Evolutionary conservation across 2,797 vertebrate species (phyloP).

Genomic region (Odontamblyopus lacepedii): DNA sequence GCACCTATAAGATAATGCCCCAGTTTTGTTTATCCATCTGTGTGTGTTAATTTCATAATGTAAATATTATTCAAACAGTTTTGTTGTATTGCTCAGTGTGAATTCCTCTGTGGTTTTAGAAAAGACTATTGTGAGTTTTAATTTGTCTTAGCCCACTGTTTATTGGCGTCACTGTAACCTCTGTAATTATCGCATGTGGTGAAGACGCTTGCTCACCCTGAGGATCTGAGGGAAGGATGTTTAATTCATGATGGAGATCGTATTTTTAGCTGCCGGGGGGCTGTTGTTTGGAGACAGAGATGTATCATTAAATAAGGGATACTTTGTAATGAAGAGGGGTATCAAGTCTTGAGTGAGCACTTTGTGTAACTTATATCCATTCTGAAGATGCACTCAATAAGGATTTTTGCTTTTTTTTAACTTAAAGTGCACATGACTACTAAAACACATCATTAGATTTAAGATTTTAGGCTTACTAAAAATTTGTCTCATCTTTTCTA

Average conservation of each 20-base stretch:
- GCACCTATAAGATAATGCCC: neutral
- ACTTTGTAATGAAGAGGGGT: conserved; percentile 57
- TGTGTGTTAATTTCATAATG: conserved; percentile 2
- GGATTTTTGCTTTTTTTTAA: neutral
- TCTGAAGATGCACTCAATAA: conserved; percentile 23
- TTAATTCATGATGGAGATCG: conserved; percentile 67
- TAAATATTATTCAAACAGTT: conserved; percentile 21
- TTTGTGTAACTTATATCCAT: conserved; percentile 32
- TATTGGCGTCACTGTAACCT: conserved; percentile 44
- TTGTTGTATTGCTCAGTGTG: conserved; percentile 29
- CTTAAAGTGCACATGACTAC: neutral
- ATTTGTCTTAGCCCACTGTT: conserved; percentile 54
- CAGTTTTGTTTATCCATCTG: conserved; percentile 17
- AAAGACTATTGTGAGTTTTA: conserved; percentile 38
- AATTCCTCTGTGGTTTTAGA: conserved; percentile 40
- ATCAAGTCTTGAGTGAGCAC: conserved; percentile 31
- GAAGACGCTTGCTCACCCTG: conserved; percentile 49
- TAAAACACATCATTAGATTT: too few relatives aligned
- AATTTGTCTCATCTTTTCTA: too few relatives aligned
- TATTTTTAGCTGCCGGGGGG: conserved; percentile 60
- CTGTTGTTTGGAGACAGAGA: conserved; percentile 56
- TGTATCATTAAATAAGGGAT: conserved; percentile 48
- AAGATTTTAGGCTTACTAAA: too few relatives aligned
- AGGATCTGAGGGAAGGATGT: conserved; percentile 56
- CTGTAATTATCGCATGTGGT: conserved; percentile 59